phyloP scores from a whole-genome alignment of 1,140 invertebrate species.

The Drosophila miranda region DNA sequence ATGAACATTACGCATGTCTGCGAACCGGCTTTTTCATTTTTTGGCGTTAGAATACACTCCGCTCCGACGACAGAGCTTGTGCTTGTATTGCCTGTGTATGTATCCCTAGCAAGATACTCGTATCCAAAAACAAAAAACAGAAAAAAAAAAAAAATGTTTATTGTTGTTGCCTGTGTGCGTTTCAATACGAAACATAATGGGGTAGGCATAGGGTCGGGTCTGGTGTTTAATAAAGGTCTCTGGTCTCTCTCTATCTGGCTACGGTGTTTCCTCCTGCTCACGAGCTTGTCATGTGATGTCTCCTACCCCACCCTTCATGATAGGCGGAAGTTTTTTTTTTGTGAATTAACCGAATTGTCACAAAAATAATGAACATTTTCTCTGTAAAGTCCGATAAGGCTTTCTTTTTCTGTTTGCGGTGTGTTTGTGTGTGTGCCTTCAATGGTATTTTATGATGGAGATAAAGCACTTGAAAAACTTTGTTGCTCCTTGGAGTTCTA shows the following conservation, averaged over 20 bases:
- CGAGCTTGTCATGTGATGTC: constrained; percentile 49
- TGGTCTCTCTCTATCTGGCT: neutral
- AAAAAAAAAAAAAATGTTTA: neutral
- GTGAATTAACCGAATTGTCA: constrained; percentile 28
- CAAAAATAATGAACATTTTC: constrained; percentile 4
- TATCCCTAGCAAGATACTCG: too few relatives aligned
- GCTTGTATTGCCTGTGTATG: neutral
- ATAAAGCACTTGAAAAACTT: neutral
- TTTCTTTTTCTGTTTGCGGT: neutral
- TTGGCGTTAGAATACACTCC: constrained; percentile 51
- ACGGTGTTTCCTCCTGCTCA: constrained; percentile 7
- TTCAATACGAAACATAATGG: constrained; percentile 72
- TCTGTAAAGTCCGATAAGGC: constrained; percentile 13
- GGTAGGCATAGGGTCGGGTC: constrained; percentile 67
- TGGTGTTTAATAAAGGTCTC: neutral
- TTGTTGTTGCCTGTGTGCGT: constrained; percentile 18
- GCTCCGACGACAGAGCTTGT: constrained; percentile 14
- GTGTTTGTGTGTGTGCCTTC: constrained; percentile 8
- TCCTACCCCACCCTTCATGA: constrained; percentile 10
- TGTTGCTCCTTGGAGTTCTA: constrained; percentile 9
- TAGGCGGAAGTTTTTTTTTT: constrained; percentile 22
- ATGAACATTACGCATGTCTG: constrained; percentile 64
- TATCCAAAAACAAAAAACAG: constrained; percentile 16
- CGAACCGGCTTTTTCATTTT: constrained; percentile 66
- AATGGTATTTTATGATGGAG: constrained; percentile 1